A percentile compares a stretch with the other conserved stretches of the same genome.
phyloP scores from a whole-genome alignment of 2,888 invertebrate species.

The Trissolcus brochymenae region DNA sequence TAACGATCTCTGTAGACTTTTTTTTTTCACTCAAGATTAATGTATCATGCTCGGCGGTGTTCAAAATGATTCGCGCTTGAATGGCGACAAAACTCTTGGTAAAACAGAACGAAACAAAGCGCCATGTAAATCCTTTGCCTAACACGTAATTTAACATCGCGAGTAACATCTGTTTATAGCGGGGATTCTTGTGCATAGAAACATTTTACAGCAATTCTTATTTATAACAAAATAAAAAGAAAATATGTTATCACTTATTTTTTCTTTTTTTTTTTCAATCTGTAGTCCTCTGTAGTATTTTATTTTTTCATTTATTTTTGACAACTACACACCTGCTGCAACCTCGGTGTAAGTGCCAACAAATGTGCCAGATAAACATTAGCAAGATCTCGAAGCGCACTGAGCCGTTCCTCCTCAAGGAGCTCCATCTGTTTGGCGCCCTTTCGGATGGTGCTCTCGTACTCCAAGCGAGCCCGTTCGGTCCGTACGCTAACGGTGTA shows the following conservation, averaged over 20 bases:
- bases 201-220: too few species aligned
- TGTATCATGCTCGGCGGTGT: slow-evolving; percentile 26
- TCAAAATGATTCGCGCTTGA: slow-evolving; percentile 8
- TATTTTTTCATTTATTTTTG: too few species aligned
- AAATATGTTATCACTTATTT: too few species aligned
- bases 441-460: slow-evolving; percentile 92
- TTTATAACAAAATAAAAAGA: too few species aligned
- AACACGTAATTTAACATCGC: too few species aligned
- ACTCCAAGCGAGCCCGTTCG: slow-evolving; percentile 92
- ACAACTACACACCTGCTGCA: slow-evolving; percentile 80
- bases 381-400: slow-evolving; percentile 84
- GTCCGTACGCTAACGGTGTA: slow-evolving; percentile 93
- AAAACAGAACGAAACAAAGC: neutral
- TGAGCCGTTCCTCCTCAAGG: slow-evolving; percentile 92
- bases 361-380: slow-evolving; percentile 79
- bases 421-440: slow-evolving; percentile 92
- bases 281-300: too few species aligned
- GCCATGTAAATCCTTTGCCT: too few species aligned
- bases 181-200: too few species aligned
- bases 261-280: too few species aligned
- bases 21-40: slow-evolving; percentile 21
- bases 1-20: slow-evolving; percentile 40
- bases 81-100: slow-evolving; percentile 1
- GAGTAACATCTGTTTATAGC: too few species aligned
- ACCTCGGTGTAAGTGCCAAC: slow-evolving; percentile 86